Base-by-base conservation (phyloP, 2,797 vertebrate genomes). In the Platalea minor region DNA sequence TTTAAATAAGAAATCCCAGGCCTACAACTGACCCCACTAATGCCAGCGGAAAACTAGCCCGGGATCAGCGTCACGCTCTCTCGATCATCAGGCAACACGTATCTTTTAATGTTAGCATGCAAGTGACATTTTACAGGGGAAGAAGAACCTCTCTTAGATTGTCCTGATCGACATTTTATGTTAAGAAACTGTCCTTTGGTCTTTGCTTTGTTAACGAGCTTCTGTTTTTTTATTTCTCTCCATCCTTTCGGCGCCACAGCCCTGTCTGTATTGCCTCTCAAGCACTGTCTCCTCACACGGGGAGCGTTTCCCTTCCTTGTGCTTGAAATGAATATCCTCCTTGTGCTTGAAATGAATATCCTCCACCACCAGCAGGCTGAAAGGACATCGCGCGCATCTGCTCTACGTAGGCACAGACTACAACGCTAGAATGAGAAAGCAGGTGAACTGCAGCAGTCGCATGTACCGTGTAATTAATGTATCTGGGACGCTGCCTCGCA, bases 41-140 rank as follows among this genome's bases (percentile, higher is more conserved):
- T 11, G n/a, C 45, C 54, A 43, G 13, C 0, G 11, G 51, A 50
- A 88, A 83, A 94, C 33, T 5, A 31, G 39, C 21, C 33, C 2
- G 6, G 19, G 43, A 73, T 72, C 25, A 53, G 8, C 43, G 39
- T 29, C 41, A 46, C 0, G 0, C 11, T 25, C 6, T 60, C 25
- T 29, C 29, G 7, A 15, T n/a, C 23, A 43, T 20, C 19, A 59
- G 51, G 28, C 57, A 75, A 43, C 7, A 28, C 0, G 1, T 8
- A 11, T 13, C 37, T 65, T 57, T 41, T 17, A 37, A 43, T 2
- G 1, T n/a, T 15, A 56, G 28, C 2, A 2, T 2, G 15, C 7
- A 75, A 68, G 33, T 17, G 29, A 28, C 51, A 17, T 56, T 76
- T 56, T 13, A n/a, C 0, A 48, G 33, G 23, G 7, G 9, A 85